Base-by-base conservation (phyloP, 2,113 vertebrate genomes). In the Psettodes erumei region DNA sequence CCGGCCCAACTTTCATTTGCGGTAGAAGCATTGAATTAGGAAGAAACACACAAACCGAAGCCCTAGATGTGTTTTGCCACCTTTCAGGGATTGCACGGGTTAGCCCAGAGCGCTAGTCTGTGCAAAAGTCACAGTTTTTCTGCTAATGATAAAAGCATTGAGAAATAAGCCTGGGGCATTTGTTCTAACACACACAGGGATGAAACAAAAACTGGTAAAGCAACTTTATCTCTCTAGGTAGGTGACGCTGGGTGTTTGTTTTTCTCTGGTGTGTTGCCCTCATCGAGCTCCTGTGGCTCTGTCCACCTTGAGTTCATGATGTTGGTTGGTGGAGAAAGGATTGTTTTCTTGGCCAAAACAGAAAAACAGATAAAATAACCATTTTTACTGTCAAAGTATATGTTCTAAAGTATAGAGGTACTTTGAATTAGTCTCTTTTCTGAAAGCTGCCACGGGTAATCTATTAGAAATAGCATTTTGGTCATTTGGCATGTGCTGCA, bases 1-100 rank as follows among this genome's bases (percentile, higher is more conserved):
- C 40, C 73, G 56, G 27, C 25, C 38, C 55, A 79, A 86, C 58
- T 88, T 86, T 82, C 35, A 68, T 61, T 76, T 72, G 71, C 82
- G 75, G 37, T 63, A 51, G 63, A 79, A 79, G 81, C 69, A 68
- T 76, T 15, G 38, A 67, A 77, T 71, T 70, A 69, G 35, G 37
- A 59, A 55, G 58, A 66, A 66, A 38, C 43, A 33, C 19, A 47
- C 18, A 68, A 86, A 79, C n/a, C 51, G 69, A 71, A 69, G 53
- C 47, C 42, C n/a, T 50, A 33, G 13, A 72, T 78, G 58, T 73
- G 43, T 84, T 64, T 71, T 60, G 58, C 53, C 60, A 56, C 61
- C 61, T 86, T 71, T 61, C 27, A 77, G 54, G 37, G 53, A 69
- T 55, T 63, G n/a, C 30, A 37, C 8, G 32, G 68, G 37, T 65